Evolutionary conservation across 2,797 vertebrate genomes (phyloP).

Genomic region (Zenarchopterus dispar): DNA sequence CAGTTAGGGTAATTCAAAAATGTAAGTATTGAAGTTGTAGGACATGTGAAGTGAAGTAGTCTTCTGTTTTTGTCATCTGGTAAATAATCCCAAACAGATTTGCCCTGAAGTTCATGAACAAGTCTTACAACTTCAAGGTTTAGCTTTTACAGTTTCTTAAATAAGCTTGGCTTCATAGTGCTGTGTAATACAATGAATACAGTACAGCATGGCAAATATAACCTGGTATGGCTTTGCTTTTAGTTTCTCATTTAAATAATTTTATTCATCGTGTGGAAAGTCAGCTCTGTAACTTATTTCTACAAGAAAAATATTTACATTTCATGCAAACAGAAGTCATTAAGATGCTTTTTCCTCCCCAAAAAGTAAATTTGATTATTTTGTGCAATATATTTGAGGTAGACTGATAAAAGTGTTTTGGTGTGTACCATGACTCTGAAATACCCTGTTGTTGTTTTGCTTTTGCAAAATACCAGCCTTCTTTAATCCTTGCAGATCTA

Average conservation of each 20-base stretch:
- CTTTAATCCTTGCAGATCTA: no score
- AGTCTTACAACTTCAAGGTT: neutral
- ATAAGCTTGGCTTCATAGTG: neutral
- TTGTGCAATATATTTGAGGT: no score
- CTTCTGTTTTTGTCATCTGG: neutral
- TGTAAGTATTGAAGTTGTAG: no score
- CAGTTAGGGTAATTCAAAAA: no score
- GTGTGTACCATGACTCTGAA: neutral
- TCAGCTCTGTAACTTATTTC: neutral
- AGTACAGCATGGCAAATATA: neutral
- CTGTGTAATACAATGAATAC: conserved; percentile 3
- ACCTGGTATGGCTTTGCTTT: neutral
- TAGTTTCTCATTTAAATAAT: conserved; percentile 6
- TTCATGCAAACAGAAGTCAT: no score
- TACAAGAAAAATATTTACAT: no score
- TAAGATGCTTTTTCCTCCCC: no score
- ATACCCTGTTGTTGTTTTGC: neutral
- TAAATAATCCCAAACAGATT: neutral
- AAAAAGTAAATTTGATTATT: no score
- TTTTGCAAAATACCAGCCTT: neutral
- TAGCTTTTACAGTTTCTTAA: neutral
- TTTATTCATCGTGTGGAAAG: neutral
- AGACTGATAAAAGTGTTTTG: no score
- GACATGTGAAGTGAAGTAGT: neutral
- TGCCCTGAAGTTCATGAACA: neutral